Evolutionary conservation across 1,140 invertebrate species (phyloP), one percentile per base, ranked within the genome.

Genomic region (Diuraphis noxia): DNA sequence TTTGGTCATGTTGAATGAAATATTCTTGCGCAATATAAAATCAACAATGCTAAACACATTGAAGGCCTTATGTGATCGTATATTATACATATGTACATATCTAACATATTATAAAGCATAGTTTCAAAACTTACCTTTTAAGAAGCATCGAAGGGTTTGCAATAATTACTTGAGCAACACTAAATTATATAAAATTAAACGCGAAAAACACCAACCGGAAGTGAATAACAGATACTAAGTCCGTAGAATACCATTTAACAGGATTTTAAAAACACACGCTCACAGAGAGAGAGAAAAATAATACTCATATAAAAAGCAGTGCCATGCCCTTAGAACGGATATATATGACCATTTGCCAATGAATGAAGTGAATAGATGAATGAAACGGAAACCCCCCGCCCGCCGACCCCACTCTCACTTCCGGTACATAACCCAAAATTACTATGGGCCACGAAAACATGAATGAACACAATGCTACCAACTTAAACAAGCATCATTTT

Each of bases 401-500:
- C 82, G 43, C 77, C 89, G 89, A 82, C 89, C 89, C 89, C 89
- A 91, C 89, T 91, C 89, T 82, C 89, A 91, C 89, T 91, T 91
- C 89, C 89, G 89, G 89, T 91, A 91, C 89, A 91, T 91, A 91
- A 91, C 89, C 89, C 89, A 91, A 91, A 91, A 91, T 91, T 91
- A 91, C 89, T 91, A 91, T 91, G 89, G 89, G 89, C 89, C 89
- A 91, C 89, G 89, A 91, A 91, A 91, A 91, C 89, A 91, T 91
- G 89, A 91, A 91, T 91, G 89, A 91, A 91, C 72, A 43, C 89
- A 91, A 49, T 77, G 34, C 34, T 91, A 91, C 89, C 89, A 91
- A 91, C 89, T 21, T 91, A 91, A 91, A 81, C 46, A 63, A 43
- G 41, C 82, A 77, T 79, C 46, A 82, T 90, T 90, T 90, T 90